Base-by-base conservation (phyloP, 35 echinoderm and acorn worm species). In the Heliocidaris tuberculata region DNA sequence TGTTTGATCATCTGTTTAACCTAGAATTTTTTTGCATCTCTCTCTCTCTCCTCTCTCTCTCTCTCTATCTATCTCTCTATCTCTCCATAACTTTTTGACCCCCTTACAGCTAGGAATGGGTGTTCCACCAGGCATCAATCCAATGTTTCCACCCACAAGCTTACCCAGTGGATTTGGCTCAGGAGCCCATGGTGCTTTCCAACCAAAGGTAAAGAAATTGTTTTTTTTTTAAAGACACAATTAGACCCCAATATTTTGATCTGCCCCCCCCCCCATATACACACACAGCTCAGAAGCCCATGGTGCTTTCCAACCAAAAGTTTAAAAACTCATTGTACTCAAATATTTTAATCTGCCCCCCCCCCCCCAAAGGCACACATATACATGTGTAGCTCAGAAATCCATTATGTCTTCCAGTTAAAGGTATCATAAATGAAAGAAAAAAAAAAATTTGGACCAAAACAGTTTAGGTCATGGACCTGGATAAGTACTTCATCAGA, bases 281-380 rank as follows among this genome's bases (percentile, higher is more conserved):
- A 15, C 86, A 35, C 15, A 15, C 86, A 35, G 24, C 6, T 0
- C 85, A 0, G 9, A 29, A 29, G 27, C 86, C 49, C 94, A 95
- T 60, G 94, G 94, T 86, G 95, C 95, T 11, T 96, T 96, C 93
- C 95, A 96, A 90, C 95, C 95, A 50, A 96, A 96, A 93, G 95
- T 96, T n/a, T 85, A 15, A n/a, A 85, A 85, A 15, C n/a, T 85
- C 4, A 15, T 19, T n/a, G 65, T 1, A 7, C 6, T 86, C 0
- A 86, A 86, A 86, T 27, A 86, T 12, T 92, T 29, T 4, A 31
- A 31, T 92, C 10, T 92, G 90, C 90, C 35, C 21, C 49, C 49
- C 65, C 71, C 30, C 93, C 70, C 30, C n/a, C n/a, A n/a, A n/a
- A n/a, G n/a, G n/a, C n/a, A n/a, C n/a, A n/a, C n/a, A n/a, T n/a